Percentiles rank a stretch among this genome's conserved stretches.
These are phyloP conservation scores for Onychomys leucogaster DNA, from an alignment of 2,797 vertebrate species.

Conservation along the genomic window DNA sequence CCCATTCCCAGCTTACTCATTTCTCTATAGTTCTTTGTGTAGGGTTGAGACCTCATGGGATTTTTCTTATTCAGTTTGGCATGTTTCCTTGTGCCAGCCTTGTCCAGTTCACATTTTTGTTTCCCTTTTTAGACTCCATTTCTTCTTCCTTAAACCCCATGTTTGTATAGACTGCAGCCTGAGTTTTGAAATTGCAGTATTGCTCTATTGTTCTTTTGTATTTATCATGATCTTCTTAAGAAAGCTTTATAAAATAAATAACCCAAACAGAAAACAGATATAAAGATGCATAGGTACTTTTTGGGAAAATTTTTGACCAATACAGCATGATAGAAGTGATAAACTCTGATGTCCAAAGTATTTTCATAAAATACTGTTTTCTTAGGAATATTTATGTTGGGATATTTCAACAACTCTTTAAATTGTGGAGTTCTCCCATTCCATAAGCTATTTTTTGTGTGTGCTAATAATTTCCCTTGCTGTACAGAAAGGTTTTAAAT, in stretches of 20 bases:
- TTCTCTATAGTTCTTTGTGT: not conserved
- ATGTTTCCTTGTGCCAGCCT: not conserved
- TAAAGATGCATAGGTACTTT: not conserved
- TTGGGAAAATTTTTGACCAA: not conserved
- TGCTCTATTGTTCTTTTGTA: not conserved
- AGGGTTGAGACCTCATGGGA: not conserved
- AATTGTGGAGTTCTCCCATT: not conserved
- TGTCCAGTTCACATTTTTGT: not conserved
- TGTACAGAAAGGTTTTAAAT: not conserved
- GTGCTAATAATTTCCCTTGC: not conserved
- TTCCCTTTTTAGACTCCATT: not conserved
- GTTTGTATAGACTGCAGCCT: not conserved
- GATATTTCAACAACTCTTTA: not conserved
- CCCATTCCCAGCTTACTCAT: too few species aligned
- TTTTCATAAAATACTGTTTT: not conserved
- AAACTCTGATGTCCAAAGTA: not conserved
- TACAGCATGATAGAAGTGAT: not conserved
- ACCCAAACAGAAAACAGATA: not conserved
- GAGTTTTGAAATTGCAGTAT: not conserved
- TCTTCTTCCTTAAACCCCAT: not conserved
- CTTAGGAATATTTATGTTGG: not conserved
- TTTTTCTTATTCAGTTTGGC: not conserved
- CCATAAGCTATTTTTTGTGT: not conserved
- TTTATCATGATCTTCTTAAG: not conserved
- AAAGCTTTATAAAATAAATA: not conserved